Percentiles rank a stretch among this genome's conserved stretches.
Conservation (phyloP, 2,888 invertebrate species). For the Strigamia maritima region DNA sequence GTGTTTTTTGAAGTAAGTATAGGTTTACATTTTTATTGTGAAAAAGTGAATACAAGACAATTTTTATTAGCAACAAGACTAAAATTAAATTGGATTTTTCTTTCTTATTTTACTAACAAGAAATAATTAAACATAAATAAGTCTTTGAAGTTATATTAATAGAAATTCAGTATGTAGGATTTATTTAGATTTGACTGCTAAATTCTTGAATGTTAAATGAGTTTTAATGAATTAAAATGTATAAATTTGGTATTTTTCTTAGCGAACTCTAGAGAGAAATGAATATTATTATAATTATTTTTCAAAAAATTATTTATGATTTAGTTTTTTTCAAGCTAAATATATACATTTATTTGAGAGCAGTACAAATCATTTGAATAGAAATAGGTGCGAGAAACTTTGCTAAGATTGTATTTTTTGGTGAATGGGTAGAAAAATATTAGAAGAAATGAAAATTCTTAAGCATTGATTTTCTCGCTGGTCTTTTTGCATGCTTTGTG, state of each 20-base stretch:
- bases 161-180: too few species aligned
- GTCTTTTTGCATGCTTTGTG: background rate
- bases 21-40: background rate
- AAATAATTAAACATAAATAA: too few species aligned
- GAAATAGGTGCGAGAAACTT: background rate
- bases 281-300: background rate
- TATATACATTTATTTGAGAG: background rate
- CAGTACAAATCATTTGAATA: background rate
- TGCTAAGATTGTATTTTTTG: background rate
- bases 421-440: background rate
- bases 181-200: too few species aligned
- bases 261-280: too few species aligned
- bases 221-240: too few species aligned
- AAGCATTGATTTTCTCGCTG: background rate
- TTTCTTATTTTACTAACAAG: background rate
- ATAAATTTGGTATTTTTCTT: too few species aligned
- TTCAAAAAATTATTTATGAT: background rate
- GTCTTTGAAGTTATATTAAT: too few species aligned
- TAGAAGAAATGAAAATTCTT: background rate
- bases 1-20: slow-evolving; percentile 66
- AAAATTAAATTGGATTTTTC: background rate
- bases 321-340: background rate
- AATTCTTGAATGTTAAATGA: too few species aligned
- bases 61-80: too few species aligned
- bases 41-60: too few species aligned